Percentiles rank a stretch among this genome's conserved stretches.
These are phyloP conservation scores for Sciurus vulgaris DNA, from an alignment of 2,797 vertebrate species.

Conservation along the genomic window DNA sequence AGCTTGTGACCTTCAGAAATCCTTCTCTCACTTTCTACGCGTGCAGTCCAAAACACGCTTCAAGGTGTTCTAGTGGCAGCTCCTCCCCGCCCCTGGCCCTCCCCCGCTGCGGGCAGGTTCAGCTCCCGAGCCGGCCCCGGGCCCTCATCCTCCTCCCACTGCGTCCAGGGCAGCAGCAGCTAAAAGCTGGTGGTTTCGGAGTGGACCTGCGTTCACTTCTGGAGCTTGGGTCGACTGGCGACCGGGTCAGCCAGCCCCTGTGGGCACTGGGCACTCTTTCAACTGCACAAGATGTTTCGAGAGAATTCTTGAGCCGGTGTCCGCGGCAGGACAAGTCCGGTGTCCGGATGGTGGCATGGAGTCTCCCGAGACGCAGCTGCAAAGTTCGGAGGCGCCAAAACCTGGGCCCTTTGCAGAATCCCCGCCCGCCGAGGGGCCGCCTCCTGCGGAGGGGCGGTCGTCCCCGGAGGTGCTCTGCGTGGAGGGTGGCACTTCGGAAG, in stretches of 20 bases:
- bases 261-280: not conserved
- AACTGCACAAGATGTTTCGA: not conserved
- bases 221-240: not conserved
- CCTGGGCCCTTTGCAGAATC: not conserved
- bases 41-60: not conserved
- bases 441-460: not conserved
- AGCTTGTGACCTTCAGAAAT: not conserved
- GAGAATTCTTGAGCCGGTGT: not conserved
- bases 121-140: not conserved
- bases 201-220: not conserved
- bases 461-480: not conserved
- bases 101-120: not conserved
- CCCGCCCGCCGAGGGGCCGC: not conserved
- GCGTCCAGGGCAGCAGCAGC: not conserved
- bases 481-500: not conserved
- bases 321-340: accelerated
- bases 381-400: not conserved
- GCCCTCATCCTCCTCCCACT: constrained; percentile 57
- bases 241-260: not conserved
- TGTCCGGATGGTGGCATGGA: constrained; percentile 59
- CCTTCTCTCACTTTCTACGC: not conserved
- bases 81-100: constrained; percentile 34
- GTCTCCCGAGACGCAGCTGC: not conserved
- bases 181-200: constrained; percentile 36
- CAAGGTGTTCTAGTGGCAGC: not conserved